phyloP scores from a whole-genome alignment of 2,797 vertebrate species.

The Bradypodion pumilum region DNA sequence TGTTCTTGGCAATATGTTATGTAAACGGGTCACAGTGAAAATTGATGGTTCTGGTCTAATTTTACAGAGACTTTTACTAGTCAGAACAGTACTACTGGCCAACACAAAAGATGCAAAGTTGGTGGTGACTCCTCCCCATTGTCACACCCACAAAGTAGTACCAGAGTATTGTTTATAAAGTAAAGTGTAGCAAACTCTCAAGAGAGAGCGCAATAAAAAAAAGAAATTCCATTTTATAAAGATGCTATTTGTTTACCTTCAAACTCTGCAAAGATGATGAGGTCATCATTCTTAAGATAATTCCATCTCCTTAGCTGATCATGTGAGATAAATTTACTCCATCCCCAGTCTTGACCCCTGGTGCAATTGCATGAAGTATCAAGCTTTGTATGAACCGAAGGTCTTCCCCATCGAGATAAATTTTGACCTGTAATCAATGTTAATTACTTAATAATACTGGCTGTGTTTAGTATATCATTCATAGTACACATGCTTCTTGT shows the following conservation, averaged over 20 bases:
- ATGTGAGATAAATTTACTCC: conserved; percentile 78
- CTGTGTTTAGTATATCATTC: background rate
- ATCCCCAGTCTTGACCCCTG: conserved; percentile 67
- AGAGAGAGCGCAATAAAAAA: background rate
- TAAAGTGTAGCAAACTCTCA: too few relatives aligned
- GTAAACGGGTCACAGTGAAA: background rate
- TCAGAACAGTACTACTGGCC: background rate
- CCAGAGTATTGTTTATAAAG: too few relatives aligned
- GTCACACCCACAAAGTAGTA: too few relatives aligned
- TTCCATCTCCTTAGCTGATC: conserved; percentile 75
- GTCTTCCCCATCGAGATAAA: conserved; percentile 76
- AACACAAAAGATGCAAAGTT: background rate
- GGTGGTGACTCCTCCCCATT: too few relatives aligned
- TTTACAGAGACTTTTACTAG: background rate
- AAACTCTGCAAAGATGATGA: conserved; percentile 83
- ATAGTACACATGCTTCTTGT: background rate
- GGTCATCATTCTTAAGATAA: conserved; percentile 85
- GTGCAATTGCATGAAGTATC: conserved; percentile 71
- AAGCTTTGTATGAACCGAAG: conserved; percentile 69
- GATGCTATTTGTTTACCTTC: conserved; percentile 79
- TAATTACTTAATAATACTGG: background rate
- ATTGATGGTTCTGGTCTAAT: background rate
- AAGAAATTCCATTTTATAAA: conserved; percentile 62
- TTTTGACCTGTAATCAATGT: conserved; percentile 61
- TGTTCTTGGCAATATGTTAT: too few relatives aligned